Evolutionary conservation across 64 coral and sea anemone species (phyloP).

Genomic region (Hydrozoanthus tunicans): DNA sequence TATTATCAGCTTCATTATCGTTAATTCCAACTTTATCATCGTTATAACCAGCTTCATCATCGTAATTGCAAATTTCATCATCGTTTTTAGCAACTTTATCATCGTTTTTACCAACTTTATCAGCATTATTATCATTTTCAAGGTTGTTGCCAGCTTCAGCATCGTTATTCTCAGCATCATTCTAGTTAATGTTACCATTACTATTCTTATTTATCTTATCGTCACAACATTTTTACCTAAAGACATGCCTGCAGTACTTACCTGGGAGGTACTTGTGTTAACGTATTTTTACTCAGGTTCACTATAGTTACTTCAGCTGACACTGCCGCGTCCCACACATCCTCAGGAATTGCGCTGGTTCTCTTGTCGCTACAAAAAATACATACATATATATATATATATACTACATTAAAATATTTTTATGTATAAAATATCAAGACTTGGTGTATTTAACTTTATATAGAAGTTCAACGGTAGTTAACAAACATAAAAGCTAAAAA

Average conservation of each 20-base stretch:
- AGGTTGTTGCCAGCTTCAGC: too few species aligned
- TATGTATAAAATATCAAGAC: neutral
- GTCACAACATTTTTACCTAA: neutral
- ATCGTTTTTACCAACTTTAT: too few species aligned
- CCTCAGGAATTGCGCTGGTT: constrained; percentile 65
- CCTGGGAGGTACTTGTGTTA: constrained; percentile 78
- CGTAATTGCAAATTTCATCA: neutral
- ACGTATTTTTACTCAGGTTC: constrained; percentile 86
- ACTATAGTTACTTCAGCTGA: constrained; percentile 70
- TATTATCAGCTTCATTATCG: neutral
- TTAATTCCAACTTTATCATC: neutral
- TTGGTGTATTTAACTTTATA: too few species aligned
- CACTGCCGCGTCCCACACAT: constrained; percentile 72
- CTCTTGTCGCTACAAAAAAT: constrained; percentile 71
- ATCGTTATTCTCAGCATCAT: too few species aligned
- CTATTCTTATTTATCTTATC: neutral
- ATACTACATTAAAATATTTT: neutral
- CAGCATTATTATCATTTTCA: too few species aligned
- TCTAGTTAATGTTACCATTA: neutral
- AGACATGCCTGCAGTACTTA: neutral
- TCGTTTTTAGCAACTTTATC: too few species aligned
- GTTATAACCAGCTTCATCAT: neutral
- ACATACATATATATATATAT: neutral
- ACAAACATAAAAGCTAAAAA: too few species aligned
- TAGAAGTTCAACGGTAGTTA: too few species aligned